Evolutionary conservation across 2,113 vertebrate genomes (phyloP).

Genomic region (Ancistrus triradiatus): DNA sequence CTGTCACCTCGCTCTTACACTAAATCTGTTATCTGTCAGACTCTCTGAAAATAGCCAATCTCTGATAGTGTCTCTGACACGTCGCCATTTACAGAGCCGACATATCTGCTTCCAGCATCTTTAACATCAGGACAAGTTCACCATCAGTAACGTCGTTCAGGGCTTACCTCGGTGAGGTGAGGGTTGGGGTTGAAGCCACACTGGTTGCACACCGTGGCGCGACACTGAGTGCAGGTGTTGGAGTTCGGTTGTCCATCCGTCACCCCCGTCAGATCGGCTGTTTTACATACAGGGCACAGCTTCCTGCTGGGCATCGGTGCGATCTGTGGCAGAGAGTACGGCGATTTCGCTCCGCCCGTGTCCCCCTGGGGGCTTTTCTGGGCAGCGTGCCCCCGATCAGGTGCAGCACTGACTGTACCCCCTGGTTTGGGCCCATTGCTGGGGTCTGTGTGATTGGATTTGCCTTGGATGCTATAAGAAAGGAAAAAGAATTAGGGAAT

Average conservation of each 20-base stretch:
- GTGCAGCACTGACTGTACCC: constrained; percentile 2
- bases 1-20: too few relatives aligned
- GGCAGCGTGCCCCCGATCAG: constrained; percentile 53
- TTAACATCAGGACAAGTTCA: too few relatives aligned
- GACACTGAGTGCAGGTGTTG: constrained; percentile 95
- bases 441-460: constrained; percentile 58
- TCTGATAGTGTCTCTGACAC: too few relatives aligned
- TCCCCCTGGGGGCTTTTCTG: constrained; percentile 71
- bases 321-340: constrained; percentile 95
- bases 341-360: constrained; percentile 70
- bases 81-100: too few relatives aligned
- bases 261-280: constrained; percentile 84
- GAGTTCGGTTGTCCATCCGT: constrained; percentile 81
- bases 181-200: constrained; percentile 99
- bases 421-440: constrained; percentile 57
- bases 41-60: too few relatives aligned
- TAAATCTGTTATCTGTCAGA: too few relatives aligned
- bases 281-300: constrained; percentile 96
- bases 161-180: constrained; percentile 90
- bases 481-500: constrained; percentile 11
- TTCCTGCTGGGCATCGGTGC: constrained; percentile 97
- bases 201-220: constrained; percentile 92
- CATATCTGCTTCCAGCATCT: too few relatives aligned
- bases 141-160: background rate
- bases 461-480: constrained; percentile 46